Evolutionary conservation across 2,797 vertebrate species (phyloP).

Genomic region (Myotis planiceps): DNA sequence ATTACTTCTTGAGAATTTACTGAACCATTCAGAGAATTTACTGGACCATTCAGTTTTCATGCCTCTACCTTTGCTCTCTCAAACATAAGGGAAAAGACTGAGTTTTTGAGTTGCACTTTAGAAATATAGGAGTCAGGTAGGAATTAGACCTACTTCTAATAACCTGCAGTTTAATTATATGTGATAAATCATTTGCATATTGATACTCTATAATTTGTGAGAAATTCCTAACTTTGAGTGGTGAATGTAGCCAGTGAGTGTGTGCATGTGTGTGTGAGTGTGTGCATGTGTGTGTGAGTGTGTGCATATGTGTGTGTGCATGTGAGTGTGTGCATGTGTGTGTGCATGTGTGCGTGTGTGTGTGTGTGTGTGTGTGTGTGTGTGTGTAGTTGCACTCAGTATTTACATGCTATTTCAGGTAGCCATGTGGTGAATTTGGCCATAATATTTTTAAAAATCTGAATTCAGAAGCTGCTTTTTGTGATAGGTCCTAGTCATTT

Average conservation of each 20-base stretch:
- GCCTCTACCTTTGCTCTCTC: not conserved
- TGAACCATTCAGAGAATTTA: not conserved
- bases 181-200: constrained; percentile 45
- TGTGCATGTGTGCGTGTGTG: not conserved
- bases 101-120: not conserved
- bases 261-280: not conserved
- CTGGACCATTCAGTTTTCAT: not conserved
- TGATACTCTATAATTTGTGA: not conserved
- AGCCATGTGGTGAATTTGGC: constrained; percentile 31
- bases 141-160: constrained; percentile 6
- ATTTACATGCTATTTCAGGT: constrained; percentile 34
- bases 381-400: not conserved
- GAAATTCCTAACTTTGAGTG: constrained; percentile 24
- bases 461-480: constrained; percentile 59
- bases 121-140: not conserved
- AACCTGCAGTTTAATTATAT: not conserved
- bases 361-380: not conserved
- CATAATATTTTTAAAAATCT: not conserved
- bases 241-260: not conserved
- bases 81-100: not conserved
- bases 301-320: not conserved
- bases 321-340: too few relatives aligned
- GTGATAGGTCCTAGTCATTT: constrained; percentile 40
- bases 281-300: not conserved
- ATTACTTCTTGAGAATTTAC: constrained; percentile 11